phyloP scores from a whole-genome alignment of 1,140 invertebrate species.

The Monochamus saltuarius region DNA sequence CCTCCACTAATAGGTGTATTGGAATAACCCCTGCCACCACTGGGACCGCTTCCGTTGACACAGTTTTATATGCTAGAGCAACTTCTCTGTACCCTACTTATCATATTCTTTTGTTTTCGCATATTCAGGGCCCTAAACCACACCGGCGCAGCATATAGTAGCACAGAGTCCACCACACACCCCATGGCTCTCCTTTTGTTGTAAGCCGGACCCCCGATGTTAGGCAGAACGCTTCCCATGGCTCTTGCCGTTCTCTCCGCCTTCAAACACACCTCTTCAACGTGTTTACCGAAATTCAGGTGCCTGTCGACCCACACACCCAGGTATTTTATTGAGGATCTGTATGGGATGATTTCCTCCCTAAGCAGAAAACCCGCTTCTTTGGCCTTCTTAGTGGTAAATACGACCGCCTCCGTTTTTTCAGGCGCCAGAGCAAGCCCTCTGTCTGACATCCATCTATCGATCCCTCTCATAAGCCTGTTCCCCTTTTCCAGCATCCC shows the following conservation, averaged over 20 bases:
- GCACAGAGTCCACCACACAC: not conserved
- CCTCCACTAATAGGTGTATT: too few relatives aligned
- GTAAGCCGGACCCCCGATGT: not conserved
- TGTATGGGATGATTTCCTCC: too few relatives aligned
- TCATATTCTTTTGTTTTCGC: slow-evolving; percentile 5
- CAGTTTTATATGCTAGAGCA: too few relatives aligned
- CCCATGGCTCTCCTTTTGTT: slow-evolving; percentile 3
- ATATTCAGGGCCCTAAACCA: slow-evolving; percentile 10
- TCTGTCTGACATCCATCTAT: too few relatives aligned
- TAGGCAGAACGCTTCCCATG: slow-evolving; percentile 9
- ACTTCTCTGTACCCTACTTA: slow-evolving; percentile 11
- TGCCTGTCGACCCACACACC: slow-evolving; percentile 10
- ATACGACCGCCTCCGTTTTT: too few relatives aligned
- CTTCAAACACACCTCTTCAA: not conserved
- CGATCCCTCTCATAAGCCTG: not conserved
- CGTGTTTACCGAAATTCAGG: slow-evolving; percentile 2
- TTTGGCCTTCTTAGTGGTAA: too few relatives aligned
- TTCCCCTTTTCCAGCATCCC: slow-evolving; percentile 2
- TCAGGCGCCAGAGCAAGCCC: too few relatives aligned
- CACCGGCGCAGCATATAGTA: slow-evolving; percentile 25
- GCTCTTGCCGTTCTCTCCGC: too few relatives aligned
- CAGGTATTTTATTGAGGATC: too few relatives aligned
- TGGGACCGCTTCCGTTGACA: too few relatives aligned
- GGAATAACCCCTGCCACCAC: too few relatives aligned
- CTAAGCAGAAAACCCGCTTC: too few relatives aligned